Percentiles rank a stretch among this genome's conserved stretches.
These are phyloP conservation scores for Tokudaia muenninki DNA, from an alignment of 2,797 vertebrate species.

Conservation along the genomic window DNA sequence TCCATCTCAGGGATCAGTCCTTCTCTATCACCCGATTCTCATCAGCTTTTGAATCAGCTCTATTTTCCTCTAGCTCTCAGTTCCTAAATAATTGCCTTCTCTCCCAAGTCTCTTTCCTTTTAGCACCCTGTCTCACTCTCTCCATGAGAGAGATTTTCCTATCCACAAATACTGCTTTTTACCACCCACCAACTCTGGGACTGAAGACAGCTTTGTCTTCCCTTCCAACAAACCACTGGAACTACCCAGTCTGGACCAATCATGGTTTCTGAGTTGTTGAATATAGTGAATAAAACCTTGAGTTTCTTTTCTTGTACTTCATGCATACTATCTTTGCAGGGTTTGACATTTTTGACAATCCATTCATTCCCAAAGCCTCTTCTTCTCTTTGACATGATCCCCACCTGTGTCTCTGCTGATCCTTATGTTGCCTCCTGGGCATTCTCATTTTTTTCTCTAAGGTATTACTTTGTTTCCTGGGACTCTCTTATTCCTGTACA, in stretches of 20 bases:
- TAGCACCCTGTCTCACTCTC: neutral
- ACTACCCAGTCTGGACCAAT: neutral
- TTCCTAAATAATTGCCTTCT: neutral
- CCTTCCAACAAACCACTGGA: neutral
- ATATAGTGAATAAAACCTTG: neutral
- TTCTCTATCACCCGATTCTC: neutral
- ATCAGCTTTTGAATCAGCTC: conserved; percentile 18
- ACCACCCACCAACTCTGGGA: neutral
- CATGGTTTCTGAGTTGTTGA: neutral
- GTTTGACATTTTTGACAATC: neutral
- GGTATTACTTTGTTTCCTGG: neutral
- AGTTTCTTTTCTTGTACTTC: too few relatives aligned
- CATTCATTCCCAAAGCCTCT: neutral
- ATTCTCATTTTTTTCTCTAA: neutral
- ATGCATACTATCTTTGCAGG: neutral
- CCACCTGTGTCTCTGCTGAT: neutral
- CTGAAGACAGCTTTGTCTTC: neutral
- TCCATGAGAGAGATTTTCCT: neutral
- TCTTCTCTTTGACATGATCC: too few relatives aligned
- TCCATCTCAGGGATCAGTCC: neutral
- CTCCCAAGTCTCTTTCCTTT: neutral
- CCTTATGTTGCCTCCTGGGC: neutral
- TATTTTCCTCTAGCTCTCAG: neutral
- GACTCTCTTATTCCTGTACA: neutral
- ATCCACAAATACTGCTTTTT: neutral